phyloP scores from a whole-genome alignment of 2,797 vertebrate genomes.

The Silurus lanzhouensis region DNA sequence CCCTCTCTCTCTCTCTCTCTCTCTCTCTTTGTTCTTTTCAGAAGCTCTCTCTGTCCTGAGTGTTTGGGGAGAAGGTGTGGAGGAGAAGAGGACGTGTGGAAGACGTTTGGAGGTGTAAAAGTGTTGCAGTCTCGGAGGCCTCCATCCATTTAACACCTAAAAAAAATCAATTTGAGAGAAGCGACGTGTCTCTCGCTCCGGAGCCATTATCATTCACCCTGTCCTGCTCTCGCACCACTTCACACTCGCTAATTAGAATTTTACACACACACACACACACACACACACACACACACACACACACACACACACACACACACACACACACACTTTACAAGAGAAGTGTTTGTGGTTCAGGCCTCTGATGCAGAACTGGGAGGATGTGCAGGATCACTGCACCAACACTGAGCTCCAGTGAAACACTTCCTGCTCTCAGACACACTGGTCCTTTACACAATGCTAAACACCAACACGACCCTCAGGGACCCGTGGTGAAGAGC shows the following conservation, averaged over 20 bases:
- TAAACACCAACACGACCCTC: not conserved
- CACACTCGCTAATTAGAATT: conserved; percentile 34
- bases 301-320: conserved; percentile 3
- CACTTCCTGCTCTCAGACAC: not conserved
- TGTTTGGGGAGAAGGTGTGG: conserved; percentile 57
- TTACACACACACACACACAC: conserved; percentile 15
- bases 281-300: conserved; percentile 13
- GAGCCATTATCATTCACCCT: conserved; percentile 64
- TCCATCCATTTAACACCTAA: conserved; percentile 72
- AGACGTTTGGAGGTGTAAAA: conserved; percentile 69
- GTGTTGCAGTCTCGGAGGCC: conserved; percentile 55
- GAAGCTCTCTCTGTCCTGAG: not conserved
- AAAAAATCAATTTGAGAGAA: conserved; percentile 77
- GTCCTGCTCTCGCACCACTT: conserved; percentile 49
- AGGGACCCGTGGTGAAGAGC: too few species aligned
- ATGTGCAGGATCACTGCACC: not conserved
- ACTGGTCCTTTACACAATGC: too few species aligned
- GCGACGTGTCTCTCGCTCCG: conserved; percentile 61
- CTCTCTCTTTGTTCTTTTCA: conserved; percentile 24
- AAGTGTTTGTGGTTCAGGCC: too few species aligned
- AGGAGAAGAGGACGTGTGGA: conserved; percentile 24
- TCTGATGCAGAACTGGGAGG: not conserved
- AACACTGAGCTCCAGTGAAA: not conserved
- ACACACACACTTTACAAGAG: not conserved
- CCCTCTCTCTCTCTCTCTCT: not conserved